phyloP scores from a whole-genome alignment of 2,888 invertebrate genomes.

The Eumacrocentrus americanus region DNA sequence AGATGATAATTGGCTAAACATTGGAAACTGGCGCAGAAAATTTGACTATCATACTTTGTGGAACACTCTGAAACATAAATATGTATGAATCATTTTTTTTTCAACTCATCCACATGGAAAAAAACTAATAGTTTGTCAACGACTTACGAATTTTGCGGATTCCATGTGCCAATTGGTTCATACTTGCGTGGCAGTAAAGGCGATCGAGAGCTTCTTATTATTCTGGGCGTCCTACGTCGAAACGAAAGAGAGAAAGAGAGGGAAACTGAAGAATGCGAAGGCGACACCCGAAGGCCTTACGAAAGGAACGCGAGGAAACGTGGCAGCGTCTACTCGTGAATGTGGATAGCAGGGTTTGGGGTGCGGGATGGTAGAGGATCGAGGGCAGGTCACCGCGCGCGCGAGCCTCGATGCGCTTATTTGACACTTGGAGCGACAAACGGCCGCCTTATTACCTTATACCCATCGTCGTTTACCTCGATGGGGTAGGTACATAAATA shows the following conservation, averaged over 20 bases:
- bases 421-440: conserved; percentile 58
- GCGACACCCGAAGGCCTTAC: conserved; percentile 14
- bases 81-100: too few species aligned
- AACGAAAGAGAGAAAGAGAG: conserved; percentile 18
- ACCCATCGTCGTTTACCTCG: conserved; percentile 27
- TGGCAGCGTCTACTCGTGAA: too few species aligned
- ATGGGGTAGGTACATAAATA: conserved; percentile 8
- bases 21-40: conserved; percentile 3
- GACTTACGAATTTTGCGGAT: background rate
- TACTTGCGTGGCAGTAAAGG: background rate
- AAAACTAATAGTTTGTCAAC: background rate
- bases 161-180: conserved; percentile 9
- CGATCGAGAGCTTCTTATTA: conserved; percentile 32
- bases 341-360: background rate
- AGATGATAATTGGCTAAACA: conserved; percentile 17
- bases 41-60: too few species aligned
- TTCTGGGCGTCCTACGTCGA: conserved; percentile 31
- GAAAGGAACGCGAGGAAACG: conserved; percentile 26
- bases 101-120: too few species aligned
- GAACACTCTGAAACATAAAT: too few species aligned
- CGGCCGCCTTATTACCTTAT: conserved; percentile 57
- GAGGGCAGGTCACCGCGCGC: conserved; percentile 30
- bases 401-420: conserved; percentile 53
- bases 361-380: conserved; percentile 10
- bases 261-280: conserved; percentile 29